These are phyloP conservation scores for Premnoplex brunnescens DNA, from an alignment of 2,797 vertebrate species.

Conservation along the genomic window DNA sequence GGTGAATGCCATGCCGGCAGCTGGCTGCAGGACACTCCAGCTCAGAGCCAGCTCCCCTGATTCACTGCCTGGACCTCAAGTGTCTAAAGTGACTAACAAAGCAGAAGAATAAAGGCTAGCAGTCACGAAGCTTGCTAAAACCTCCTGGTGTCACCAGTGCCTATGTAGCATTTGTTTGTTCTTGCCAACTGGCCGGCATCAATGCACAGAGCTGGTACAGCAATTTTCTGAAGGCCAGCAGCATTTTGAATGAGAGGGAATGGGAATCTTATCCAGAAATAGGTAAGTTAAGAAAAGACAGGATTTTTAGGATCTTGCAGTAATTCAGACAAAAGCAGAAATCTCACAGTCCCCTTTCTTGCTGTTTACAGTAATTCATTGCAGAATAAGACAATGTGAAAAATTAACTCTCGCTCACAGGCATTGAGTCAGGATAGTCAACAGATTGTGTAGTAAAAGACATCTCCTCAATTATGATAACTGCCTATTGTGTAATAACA, in stretches of 20 bases:
- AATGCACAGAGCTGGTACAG: not conserved
- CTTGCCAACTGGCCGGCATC: not conserved
- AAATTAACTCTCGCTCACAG: not conserved
- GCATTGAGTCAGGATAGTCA: not conserved
- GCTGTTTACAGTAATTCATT: not conserved
- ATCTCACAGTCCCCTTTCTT: not conserved
- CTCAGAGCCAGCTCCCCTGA: not conserved
- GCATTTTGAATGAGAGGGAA: not conserved
- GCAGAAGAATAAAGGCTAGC: not conserved
- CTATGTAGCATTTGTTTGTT: not conserved
- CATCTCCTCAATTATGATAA: not conserved
- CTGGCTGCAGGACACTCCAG: not conserved
- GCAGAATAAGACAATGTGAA: not conserved
- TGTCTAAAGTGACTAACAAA: not conserved
- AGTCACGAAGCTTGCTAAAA: not conserved
- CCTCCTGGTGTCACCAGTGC: not conserved
- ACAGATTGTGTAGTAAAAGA: constrained; percentile 35
- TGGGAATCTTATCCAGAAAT: not conserved
- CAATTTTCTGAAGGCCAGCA: not conserved
- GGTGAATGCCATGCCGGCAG: not conserved
- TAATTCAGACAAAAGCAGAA: not conserved
- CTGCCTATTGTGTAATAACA: not conserved
- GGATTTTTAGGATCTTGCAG: not conserved
- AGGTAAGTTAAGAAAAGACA: not conserved
- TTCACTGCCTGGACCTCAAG: not conserved